Evolutionary conservation across 2,888 invertebrate genomes (phyloP).

Genomic region (Sclerodermus sp.): DNA sequence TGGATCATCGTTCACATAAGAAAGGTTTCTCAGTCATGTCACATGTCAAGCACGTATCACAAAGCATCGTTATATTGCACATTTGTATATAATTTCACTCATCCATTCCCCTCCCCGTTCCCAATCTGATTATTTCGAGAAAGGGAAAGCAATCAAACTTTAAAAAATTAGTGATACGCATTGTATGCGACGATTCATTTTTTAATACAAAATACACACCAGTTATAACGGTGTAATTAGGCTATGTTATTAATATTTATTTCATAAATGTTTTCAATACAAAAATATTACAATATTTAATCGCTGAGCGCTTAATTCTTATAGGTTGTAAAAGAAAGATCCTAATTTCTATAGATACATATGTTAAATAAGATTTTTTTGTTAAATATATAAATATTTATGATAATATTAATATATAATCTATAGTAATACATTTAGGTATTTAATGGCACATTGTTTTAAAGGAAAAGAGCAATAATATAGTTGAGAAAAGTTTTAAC

Average conservation of each 20-base stretch:
- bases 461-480: not conserved
- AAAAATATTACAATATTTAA: constrained; percentile 50
- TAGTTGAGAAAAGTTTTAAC: no score
- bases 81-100: no score
- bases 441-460: constrained; percentile 23
- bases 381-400: constrained; percentile 23
- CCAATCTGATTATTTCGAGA: no score
- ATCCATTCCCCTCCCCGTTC: no score
- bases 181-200: no score
- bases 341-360: constrained; percentile 29
- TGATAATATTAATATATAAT: constrained; percentile 15
- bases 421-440: constrained; percentile 23
- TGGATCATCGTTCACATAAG: no score
- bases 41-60: no score
- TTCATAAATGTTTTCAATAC: constrained; percentile 47
- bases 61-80: no score
- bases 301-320: constrained; percentile 33
- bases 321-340: constrained; percentile 13
- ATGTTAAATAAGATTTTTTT: constrained; percentile 22
- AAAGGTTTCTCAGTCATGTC: no score
- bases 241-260: constrained; percentile 38
- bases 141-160: no score
- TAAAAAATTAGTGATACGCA: no score
- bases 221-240: constrained; percentile 18
- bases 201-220: not conserved